Percentiles rank a stretch among this genome's conserved stretches.
Conservation (phyloP, 1,140 invertebrate genomes). For the Ctenoplectra terminalis region DNA sequence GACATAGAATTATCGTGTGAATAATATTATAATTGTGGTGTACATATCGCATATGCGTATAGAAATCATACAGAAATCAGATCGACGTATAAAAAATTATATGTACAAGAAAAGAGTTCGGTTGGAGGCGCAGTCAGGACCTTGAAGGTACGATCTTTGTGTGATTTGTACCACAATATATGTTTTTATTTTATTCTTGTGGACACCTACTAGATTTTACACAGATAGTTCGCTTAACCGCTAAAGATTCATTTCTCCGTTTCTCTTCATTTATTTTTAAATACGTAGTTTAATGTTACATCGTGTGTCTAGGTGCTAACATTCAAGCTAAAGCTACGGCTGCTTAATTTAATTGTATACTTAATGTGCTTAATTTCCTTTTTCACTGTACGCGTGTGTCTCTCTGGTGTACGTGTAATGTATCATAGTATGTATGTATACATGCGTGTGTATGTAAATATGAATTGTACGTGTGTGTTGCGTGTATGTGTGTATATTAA, state of each 20-base stretch:
- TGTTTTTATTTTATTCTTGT: constrained; percentile 83
- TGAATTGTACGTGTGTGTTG: constrained; percentile 39
- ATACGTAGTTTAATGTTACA: constrained; percentile 83
- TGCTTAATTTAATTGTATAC: constrained; percentile 82
- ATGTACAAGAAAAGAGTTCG: constrained; percentile 34
- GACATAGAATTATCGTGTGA: constrained; percentile 38
- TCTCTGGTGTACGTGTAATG: not conserved
- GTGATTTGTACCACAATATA: constrained; percentile 83
- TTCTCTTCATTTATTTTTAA: constrained; percentile 70
- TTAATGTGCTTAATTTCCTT: constrained; percentile 79
- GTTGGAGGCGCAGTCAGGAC: constrained; percentile 44
- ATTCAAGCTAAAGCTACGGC: constrained; percentile 81
- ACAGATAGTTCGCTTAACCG: constrained; percentile 82
- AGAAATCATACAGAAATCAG: constrained; percentile 50
- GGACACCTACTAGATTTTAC: constrained; percentile 83
- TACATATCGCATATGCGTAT: constrained; percentile 38
- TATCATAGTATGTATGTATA: constrained; percentile 40
- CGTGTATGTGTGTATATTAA: constrained; percentile 28
- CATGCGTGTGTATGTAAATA: not conserved
- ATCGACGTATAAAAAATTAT: constrained; percentile 27
- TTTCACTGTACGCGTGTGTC: constrained; percentile 31
- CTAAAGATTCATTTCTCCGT: constrained; percentile 73
- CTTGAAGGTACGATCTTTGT: constrained; percentile 63
- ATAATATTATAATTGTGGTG: constrained; percentile 50
- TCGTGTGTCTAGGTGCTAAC: constrained; percentile 82